These are phyloP conservation scores for Sympetrum striolatum DNA, from an alignment of 2,888 invertebrate species.

Conservation along the genomic window DNA sequence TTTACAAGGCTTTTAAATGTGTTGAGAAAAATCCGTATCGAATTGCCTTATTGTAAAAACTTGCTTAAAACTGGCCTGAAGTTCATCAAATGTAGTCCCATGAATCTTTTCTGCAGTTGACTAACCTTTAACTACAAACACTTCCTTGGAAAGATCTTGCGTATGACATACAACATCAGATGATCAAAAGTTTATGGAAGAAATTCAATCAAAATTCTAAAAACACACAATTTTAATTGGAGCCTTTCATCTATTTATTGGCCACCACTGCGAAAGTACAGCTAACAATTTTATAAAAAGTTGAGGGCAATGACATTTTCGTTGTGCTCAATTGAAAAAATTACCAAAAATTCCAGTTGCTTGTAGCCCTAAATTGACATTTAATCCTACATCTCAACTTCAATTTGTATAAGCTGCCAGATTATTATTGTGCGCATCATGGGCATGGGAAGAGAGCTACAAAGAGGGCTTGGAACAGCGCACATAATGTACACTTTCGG, in stretches of 20 bases:
- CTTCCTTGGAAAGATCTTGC: too few relatives aligned
- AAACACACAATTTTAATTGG: background rate
- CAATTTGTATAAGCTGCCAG: background rate
- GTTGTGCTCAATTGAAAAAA: background rate
- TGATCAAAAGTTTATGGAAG: background rate
- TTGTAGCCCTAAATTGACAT: slow-evolving; percentile 15
- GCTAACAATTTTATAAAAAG: background rate
- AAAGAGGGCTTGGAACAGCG: background rate
- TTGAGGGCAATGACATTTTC: background rate
- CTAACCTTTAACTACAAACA: too few relatives aligned
- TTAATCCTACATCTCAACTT: background rate
- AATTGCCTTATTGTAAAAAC: background rate
- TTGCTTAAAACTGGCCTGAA: background rate
- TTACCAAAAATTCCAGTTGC: background rate
- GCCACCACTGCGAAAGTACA: background rate
- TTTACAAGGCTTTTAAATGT: background rate
- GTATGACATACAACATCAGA: background rate
- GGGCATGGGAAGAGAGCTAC: background rate
- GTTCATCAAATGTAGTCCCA: background rate
- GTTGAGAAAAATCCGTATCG: background rate
- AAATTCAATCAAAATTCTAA: background rate
- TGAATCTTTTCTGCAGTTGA: background rate
- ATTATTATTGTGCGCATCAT: background rate
- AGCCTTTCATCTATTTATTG: background rate
- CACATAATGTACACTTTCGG: slow-evolving; percentile 6